Evolutionary conservation across 2,113 vertebrate genomes (phyloP).

Genomic region (Ia io): DNA sequence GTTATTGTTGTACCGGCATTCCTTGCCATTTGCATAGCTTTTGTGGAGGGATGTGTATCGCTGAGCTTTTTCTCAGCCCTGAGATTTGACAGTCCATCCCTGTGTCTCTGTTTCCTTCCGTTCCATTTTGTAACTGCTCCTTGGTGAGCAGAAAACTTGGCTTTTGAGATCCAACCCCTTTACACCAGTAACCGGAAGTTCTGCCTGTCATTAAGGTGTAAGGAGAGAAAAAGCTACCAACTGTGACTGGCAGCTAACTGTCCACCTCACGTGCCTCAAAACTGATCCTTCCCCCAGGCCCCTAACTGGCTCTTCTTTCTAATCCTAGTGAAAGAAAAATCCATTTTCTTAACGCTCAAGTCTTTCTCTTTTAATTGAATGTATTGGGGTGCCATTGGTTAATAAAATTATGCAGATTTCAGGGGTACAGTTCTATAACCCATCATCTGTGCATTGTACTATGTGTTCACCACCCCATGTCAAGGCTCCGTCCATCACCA

Average conservation of each 20-base stretch:
- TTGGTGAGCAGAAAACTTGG: neutral
- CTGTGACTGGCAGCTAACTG: slow-evolving; percentile 5
- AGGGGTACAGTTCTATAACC: neutral
- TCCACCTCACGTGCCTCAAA: slow-evolving; percentile 23
- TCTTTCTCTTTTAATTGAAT: neutral
- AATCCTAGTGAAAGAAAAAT: slow-evolving; percentile 2
- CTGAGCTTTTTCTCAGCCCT: neutral
- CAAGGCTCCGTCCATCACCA: neutral
- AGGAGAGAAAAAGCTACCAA: slow-evolving; percentile 39
- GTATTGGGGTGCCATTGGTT: neutral
- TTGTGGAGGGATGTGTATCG: neutral
- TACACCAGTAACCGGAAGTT: neutral
- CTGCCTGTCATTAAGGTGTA: neutral
- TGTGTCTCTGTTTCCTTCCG: neutral
- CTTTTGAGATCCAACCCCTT: neutral
- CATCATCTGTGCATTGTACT: neutral
- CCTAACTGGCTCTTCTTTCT: slow-evolving; percentile 30
- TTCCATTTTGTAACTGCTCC: neutral
- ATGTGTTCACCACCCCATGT: neutral
- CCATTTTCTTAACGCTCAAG: slow-evolving; percentile 14
- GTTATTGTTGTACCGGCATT: neutral
- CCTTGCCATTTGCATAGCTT: neutral
- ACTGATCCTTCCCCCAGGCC: neutral
- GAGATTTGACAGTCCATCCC: neutral
- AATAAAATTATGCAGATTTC: neutral